Base-by-base conservation (phyloP, 2,797 vertebrate genomes). In the Phylloscopus collybita region DNA sequence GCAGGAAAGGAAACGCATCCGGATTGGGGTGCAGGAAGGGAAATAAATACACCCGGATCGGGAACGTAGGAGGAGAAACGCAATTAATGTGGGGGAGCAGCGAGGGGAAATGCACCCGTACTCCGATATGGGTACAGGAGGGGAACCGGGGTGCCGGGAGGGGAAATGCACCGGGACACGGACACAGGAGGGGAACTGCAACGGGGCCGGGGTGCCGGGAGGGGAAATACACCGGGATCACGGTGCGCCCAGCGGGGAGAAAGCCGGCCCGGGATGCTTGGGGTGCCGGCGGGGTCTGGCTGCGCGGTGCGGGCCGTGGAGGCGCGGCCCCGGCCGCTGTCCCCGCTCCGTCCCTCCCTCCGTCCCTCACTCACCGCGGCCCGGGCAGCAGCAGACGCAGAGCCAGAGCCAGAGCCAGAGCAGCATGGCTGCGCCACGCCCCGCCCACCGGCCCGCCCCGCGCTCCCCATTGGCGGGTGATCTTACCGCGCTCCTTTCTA, bases 401-500 rank as follows among this genome's bases (percentile, higher is more conserved):
- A 94, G 29, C 29, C 88, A 93, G 6, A 95, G 73, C 81, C 94
- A 94, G 3, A 88, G 86, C 64, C 78, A 83, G 51, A 25, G 78
- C 59, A 93, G 90, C 95, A 95, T 95, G 94, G 95, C 93, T 89
- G 92, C 88, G 27, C 72, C 70, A 2, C 6, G 75, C 76, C 16
- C 81, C 54, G 62, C 91, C 71, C n/a, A 3, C 5, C 47, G 11
- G 9, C 10, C 42, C 79, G 9, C 16, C 23, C 22, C 59, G 6
- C 30, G 3, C 36, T 22, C 1, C 18, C 54, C 13, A 95, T 95
- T 95, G 92, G 94, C 8, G 4, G 19, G 4, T 1, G 2, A 4
- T 1, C 10, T 5, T 1, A 0, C 6, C 0, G 1, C 5, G 0
- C 50, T 40, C 27, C 14, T 56, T 62, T 0, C 69, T 38, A 94